phyloP scores from a whole-genome alignment of 2,113 vertebrate genomes.

The western clawed frog (Xenopus tropicalis) region DNA sequence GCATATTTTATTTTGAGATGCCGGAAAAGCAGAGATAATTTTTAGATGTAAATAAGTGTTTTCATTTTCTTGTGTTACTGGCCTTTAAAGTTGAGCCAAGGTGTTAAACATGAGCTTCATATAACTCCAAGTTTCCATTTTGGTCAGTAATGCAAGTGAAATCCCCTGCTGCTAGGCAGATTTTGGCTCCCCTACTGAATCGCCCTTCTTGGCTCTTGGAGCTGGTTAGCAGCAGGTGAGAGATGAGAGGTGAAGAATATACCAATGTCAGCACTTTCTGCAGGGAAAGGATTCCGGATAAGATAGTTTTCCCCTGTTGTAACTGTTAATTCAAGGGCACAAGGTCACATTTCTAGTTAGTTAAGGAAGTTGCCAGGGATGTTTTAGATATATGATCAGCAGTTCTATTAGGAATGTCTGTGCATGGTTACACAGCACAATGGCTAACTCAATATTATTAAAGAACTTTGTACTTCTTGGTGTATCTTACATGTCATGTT shows the following conservation, averaged over 20 bases:
- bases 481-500: no score
- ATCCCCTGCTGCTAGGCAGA: slow-evolving; percentile 19
- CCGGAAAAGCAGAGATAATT: no score
- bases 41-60: no score
- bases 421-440: neutral
- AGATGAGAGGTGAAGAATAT: slow-evolving; percentile 26
- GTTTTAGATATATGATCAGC: slow-evolving; percentile 6
- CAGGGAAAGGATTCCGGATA: slow-evolving; percentile 25
- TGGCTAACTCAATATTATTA: neutral
- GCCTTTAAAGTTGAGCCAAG: no score
- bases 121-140: slow-evolving; percentile 2
- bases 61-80: no score
- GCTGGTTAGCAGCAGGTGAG: slow-evolving; percentile 25
- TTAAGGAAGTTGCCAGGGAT: neutral
- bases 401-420: neutral
- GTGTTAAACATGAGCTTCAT: no score
- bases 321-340: slow-evolving; percentile 35
- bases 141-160: slow-evolving; percentile 14
- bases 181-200: slow-evolving; percentile 20
- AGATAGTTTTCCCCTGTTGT: slow-evolving; percentile 19
- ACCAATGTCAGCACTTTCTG: slow-evolving; percentile 22
- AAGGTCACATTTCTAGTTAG: slow-evolving; percentile 25
- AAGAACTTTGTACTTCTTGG: neutral
- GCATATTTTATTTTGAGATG: no score
- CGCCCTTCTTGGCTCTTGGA: slow-evolving; percentile 1